Evolutionary conservation across 2,113 vertebrate genomes (phyloP), one percentile per base, ranked within the genome.

Genomic region (Platichthys flesus): DNA sequence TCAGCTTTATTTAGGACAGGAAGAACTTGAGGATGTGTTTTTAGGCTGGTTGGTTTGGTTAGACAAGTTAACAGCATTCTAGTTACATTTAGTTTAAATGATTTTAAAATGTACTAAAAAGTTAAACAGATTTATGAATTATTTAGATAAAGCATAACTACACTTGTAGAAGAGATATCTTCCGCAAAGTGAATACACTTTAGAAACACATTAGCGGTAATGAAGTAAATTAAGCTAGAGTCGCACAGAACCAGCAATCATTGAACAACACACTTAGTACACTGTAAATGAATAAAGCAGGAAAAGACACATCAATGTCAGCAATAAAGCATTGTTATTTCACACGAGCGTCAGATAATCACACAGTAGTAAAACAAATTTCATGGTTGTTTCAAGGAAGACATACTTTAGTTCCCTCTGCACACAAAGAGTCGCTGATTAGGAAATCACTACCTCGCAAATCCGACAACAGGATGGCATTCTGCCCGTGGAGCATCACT

Each of bases 121-220:
- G 89, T 94, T 94, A 93, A 93, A 90, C 83, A 93, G 89, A 91
- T 95, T 95, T 94, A 95, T 93, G 88, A 91, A 83, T 82, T 74
- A 90, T 93, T 95, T 93, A 94, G 93, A 90, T 73, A 85, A 82
- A 71, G 58, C 62, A 64, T 67, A 76, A 75, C 87, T 78, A 80
- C 71, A 85, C 76, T 81, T 70, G 68, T 70, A 24, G 26, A 85
- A 79, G 76, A 35, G 55, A 51, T 72, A 81, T 61, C 56, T 74
- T 49, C 64, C 24, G 71, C 74, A 83, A 65, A 74, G 60, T 74
- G 31, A 85, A 70, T 60, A 82, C 76, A 88, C 13, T 69, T 81
- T 31, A 75, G 35, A 78, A 79, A 78, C 74, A 69, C 71, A 79
- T 88, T 79, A 86, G 77, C 77, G 72, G 67, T 81, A 61, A 74